Base-by-base conservation (phyloP, 2,797 vertebrate genomes). In the Neopelma chrysocephalum region DNA sequence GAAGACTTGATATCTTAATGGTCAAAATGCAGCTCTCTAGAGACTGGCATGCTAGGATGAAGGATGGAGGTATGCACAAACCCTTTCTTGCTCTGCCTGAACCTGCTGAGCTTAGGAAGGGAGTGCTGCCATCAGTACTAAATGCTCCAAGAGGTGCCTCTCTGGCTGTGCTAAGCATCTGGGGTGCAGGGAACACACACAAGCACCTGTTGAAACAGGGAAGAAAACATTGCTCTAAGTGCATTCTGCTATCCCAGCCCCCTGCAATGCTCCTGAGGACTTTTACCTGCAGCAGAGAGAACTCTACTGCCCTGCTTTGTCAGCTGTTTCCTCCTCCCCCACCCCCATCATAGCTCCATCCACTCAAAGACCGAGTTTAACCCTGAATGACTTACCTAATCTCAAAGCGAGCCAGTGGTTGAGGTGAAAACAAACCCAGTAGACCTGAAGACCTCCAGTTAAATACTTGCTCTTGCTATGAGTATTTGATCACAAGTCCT, bases 301-400 rank as follows among this genome's bases (percentile, higher is more conserved):
- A 36, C 10, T 29, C 29, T 66, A 48, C 38, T 73, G 11, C 53
- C 23, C 50, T 78, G 18, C 50, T 56, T 50, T 34, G 31, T 75
- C 69, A 90, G 65, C 40, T 72, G 8, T 91, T 77, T 92, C 53
- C 38, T 70, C 36, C 58, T 90, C 29, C 90, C 31, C 31, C 5
- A 12, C 8, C 6, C 73, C 50, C 68, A 47, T 17, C 51, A 53
- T 31, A 76, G 34, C n/a, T 76, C 26, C 56, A 15, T 90, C 23
- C 5, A 36, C 53, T 92, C 42, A 32, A 86, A 93, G 56, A 68
- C 11, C 60, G 40, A 45, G 27, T 89, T 92, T 78, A 93, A 87
- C 75, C 57, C 91, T 78, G 34, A 86, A 56, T 73, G 86, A 96
- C 18, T 94, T 95, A 93, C 78, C 83, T 19, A 64, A 61, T 88